phyloP scores from a whole-genome alignment of 1,140 invertebrate genomes.

The Pachyrhynchus sulphureomaculatus region DNA sequence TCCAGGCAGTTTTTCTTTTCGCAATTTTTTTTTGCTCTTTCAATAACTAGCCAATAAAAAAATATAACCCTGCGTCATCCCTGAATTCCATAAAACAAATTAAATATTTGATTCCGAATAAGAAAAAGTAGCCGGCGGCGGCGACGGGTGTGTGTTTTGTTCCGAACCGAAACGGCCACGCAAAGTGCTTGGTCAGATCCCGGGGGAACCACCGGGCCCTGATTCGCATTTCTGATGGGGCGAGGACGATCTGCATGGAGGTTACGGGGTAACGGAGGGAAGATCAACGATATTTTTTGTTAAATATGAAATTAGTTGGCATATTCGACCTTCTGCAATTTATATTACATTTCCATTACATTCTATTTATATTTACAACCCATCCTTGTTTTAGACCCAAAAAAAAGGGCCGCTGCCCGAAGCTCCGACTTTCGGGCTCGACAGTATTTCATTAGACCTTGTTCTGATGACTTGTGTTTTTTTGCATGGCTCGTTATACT shows the following conservation, averaged over 20 bases:
- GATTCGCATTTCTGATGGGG: conserved; percentile 10
- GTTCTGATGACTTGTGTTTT: too few relatives aligned
- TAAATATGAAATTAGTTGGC: too few relatives aligned
- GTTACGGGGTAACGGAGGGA: not conserved
- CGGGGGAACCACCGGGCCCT: conserved; percentile 15
- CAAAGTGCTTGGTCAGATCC: conserved; percentile 29
- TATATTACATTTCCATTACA: too few relatives aligned
- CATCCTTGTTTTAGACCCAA: too few relatives aligned
- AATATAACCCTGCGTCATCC: conserved; percentile 3
- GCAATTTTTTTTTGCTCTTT: not conserved
- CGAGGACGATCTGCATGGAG: conserved; percentile 1
- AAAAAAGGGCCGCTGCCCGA: too few relatives aligned
- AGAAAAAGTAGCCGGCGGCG: conserved; percentile 26
- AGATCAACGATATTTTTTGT: too few relatives aligned
- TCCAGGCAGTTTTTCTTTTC: too few relatives aligned
- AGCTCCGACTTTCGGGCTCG: too few relatives aligned
- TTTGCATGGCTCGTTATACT: too few relatives aligned
- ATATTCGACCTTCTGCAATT: too few relatives aligned
- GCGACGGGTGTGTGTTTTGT: conserved; percentile 4
- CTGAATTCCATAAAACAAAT: conserved; percentile 25
- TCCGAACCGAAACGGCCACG: conserved; percentile 26
- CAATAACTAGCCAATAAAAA: conserved; percentile 12
- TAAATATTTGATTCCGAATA: conserved; percentile 30
- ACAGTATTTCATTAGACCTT: too few relatives aligned
- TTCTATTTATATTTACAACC: too few relatives aligned